These are phyloP conservation scores for Homarus americanus DNA, from an alignment of 1,140 invertebrate genomes.

Conservation along the genomic window DNA sequence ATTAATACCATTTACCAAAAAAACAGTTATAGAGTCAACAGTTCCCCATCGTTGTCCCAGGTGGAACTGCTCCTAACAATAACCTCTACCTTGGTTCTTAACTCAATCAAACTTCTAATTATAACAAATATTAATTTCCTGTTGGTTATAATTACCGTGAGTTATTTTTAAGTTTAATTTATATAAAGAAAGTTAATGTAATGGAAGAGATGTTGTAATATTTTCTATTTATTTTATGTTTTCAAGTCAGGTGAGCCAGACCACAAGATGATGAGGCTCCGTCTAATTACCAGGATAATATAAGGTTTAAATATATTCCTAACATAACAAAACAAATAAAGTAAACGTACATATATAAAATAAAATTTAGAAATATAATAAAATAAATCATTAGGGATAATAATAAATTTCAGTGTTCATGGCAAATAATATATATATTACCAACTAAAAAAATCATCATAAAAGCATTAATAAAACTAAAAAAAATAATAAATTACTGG, in stretches of 20 bases:
- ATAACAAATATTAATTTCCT: neutral
- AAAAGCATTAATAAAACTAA: neutral
- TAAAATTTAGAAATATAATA: too few relatives aligned
- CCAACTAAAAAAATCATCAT: neutral
- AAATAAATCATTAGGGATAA: neutral
- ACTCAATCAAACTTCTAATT: neutral
- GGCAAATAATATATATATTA: neutral
- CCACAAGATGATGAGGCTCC: neutral
- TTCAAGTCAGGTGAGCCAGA: neutral
- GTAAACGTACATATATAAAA: too few relatives aligned
- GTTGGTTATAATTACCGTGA: neutral
- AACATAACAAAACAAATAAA: neutral
- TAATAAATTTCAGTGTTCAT: neutral
- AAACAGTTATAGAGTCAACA: neutral
- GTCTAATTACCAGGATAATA: neutral
- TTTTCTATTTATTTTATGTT: neutral
- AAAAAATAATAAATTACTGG: neutral
- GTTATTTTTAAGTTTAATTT: neutral
- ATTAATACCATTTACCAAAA: neutral
- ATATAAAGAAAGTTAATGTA: too few relatives aligned
- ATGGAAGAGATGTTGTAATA: neutral
- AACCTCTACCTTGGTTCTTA: neutral
- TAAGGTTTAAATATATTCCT: neutral
- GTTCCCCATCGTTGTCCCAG: conserved; percentile 1
- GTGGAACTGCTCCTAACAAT: neutral